phyloP scores from a whole-genome alignment of 2,113 vertebrate genomes.

The Nibea albiflora region DNA sequence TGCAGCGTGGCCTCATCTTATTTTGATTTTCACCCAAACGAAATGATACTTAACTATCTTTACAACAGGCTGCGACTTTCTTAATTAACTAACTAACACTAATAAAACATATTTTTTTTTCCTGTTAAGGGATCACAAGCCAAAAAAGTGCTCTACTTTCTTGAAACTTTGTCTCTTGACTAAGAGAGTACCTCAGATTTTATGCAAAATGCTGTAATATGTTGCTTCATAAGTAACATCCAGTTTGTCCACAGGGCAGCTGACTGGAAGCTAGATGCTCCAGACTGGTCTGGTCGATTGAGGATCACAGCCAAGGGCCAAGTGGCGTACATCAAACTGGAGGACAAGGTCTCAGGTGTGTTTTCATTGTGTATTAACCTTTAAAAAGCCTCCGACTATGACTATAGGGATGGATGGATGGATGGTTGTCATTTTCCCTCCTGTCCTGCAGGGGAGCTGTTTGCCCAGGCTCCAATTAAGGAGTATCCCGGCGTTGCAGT shows the following conservation, averaged over 20 bases:
- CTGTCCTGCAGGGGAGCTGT: slow-evolving; percentile 88
- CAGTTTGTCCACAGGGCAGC: slow-evolving; percentile 86
- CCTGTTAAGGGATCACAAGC: too few relatives aligned
- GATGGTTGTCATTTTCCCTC: background rate
- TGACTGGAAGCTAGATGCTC: slow-evolving; percentile 96
- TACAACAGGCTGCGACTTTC: too few relatives aligned
- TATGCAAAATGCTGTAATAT: too few relatives aligned
- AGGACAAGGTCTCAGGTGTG: slow-evolving; percentile 94
- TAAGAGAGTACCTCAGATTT: too few relatives aligned
- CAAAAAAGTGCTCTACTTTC: too few relatives aligned
- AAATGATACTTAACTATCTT: too few relatives aligned
- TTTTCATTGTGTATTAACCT: too few relatives aligned
- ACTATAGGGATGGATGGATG: background rate
- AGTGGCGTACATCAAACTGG: slow-evolving; percentile 92
- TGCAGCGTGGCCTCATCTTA: too few relatives aligned
- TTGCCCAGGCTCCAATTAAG: slow-evolving; percentile 91
- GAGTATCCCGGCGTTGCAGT: slow-evolving; percentile 90
- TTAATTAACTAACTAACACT: too few relatives aligned
- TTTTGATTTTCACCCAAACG: too few relatives aligned
- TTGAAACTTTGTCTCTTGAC: too few relatives aligned
- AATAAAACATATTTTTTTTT: too few relatives aligned
- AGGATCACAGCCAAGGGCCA: slow-evolving; percentile 94
- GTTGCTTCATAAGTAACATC: background rate
- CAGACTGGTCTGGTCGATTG: slow-evolving; percentile 94
- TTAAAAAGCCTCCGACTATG: background rate